Base-by-base conservation (phyloP, 2,888 invertebrate genomes). In the Stramonita haemastoma region DNA sequence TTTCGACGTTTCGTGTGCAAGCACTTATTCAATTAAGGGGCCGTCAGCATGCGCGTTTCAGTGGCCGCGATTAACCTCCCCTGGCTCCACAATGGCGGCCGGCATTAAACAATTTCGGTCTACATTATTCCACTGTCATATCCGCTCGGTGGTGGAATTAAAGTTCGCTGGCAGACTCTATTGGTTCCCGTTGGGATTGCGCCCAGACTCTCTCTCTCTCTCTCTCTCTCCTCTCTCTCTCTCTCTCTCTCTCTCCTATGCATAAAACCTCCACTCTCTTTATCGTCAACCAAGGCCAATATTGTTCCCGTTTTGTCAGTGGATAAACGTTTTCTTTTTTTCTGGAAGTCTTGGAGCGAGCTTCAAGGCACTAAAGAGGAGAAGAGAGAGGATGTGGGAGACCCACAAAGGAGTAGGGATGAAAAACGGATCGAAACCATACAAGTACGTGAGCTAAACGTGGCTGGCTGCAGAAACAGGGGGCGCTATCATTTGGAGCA, bases 1-100 rank as follows among this genome's bases (percentile, higher is more conserved):
- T 77, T 70, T 22, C 36, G 32, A 34, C 70, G 87, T 87, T 87
- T 79, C 79, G 87, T 87, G 26, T 56, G 46, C 81, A 32, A 57
- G 57, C 88, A 88, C 88, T 88, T 88, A 88, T 77, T 88, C 88
- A 83, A 83, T 88, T 83, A 88, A 83, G 83, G 81, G 22, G 26
- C 32, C 57, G 77, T 79, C 88, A 60, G 26, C 81, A 83, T 34
- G 46, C 88, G 88, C 60, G 83, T 88, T 79, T 83, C 60, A 66
- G 46, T 46, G 83, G 56, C 88, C 56, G 34, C 57, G 77, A 88
- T 88, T 88, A 88, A 79, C 60, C 66, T 57, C 83, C 57, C 77
- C 36, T 81, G 26, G 88, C 36, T 66, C 34, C 57, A 83, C 83
- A 88, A 88, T 81, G 46, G 60, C 26, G 34, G 88, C 34, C 77